Evolutionary conservation across 2,113 vertebrate genomes (phyloP).

Genomic region (Sakesphorus luctuosus): DNA sequence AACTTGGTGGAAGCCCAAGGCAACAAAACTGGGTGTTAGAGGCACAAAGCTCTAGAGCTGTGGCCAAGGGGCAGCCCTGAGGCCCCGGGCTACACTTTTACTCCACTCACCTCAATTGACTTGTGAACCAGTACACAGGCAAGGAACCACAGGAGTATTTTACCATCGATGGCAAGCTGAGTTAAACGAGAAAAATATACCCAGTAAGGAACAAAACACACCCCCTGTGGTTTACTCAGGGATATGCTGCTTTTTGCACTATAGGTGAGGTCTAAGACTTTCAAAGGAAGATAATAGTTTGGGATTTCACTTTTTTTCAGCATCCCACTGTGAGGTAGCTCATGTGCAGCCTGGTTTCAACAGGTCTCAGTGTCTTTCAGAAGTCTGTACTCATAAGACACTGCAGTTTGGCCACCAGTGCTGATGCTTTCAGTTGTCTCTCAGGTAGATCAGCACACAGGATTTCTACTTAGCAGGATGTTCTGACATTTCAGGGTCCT

Average conservation of each 20-base stretch:
- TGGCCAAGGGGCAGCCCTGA: neutral
- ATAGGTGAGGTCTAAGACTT: neutral
- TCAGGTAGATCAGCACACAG: neutral
- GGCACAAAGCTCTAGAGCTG: neutral
- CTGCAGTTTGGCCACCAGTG: neutral
- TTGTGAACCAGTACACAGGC: neutral
- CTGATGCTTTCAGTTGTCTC: neutral
- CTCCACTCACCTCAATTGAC: neutral
- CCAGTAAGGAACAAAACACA: neutral
- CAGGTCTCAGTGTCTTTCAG: neutral
- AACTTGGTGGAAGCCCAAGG: neutral
- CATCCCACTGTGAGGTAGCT: neutral
- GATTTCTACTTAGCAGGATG: neutral
- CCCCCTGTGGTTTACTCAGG: neutral
- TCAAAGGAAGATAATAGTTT: neutral
- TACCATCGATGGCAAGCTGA: neutral
- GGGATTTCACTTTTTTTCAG: neutral
- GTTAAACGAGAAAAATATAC: neutral
- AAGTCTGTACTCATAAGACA: neutral
- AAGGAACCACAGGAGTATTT: neutral
- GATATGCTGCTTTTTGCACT: neutral
- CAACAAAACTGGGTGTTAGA: neutral
- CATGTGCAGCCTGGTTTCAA: neutral
- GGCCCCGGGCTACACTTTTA: neutral
- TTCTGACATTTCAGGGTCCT: neutral